Base-by-base conservation (phyloP, 2,113 vertebrate species). In the Myotis yumanensis region DNA sequence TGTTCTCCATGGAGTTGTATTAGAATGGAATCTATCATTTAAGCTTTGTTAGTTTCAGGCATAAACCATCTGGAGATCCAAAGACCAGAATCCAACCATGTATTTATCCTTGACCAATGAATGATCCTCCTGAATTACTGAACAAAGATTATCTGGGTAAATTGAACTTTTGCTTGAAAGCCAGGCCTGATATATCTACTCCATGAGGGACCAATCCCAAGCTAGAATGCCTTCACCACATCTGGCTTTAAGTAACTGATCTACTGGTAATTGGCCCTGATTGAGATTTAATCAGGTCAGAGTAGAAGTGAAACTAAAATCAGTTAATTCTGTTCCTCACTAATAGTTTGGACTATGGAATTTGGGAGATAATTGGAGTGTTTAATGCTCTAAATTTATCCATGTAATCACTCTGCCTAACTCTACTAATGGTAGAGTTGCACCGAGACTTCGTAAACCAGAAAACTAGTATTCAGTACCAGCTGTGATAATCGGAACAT, bases 251-350 rank as follows among this genome's bases (percentile, higher is more conserved):
- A 66, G 37, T 83, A 73, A 76, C 57, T 82, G 75, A 86, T 20
- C n/a, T 69, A 43, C 43, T 43, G 43, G 43, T 43, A 71, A 54
- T 28, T 83, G 83, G 46, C 77, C 51, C 37, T 76, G 64, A 59
- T 20, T 40, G 14, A 86, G 32, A 86, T 1, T 84, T 71, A 80
- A 85, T 89, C 48, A 86, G 32, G 7, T 54, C 22, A 76, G 66
- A 54, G 5, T 54, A 87, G 4, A 52, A 89, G 76, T 81, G 23
- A 84, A 95, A 59, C 52, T 81, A 79, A 94, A 46, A 35, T 80
- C 76, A 73, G 9, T 43, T 86, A 37, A 86, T 92, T 96, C 32
- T 75, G 32, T 75, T 91, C 59, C 5, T 89, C 17, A 76, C 76
- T 59, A 82, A 73, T 46, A 46, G 23, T 91, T 88, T 79, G 92